Conservation (phyloP, 2,113 vertebrate genomes). For the Seriola aureovittata region DNA sequence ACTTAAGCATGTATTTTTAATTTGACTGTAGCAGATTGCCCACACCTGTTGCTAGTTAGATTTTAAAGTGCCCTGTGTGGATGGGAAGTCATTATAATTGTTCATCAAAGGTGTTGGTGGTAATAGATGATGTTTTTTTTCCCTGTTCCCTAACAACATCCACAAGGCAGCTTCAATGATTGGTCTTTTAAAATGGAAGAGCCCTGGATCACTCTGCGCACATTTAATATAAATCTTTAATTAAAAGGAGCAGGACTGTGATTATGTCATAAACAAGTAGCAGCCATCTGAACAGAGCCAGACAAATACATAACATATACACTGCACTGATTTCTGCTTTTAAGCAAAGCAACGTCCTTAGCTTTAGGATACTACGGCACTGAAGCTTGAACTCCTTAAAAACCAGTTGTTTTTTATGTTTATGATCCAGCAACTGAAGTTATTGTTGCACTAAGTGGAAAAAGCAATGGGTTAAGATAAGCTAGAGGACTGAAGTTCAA, state of each 20-base stretch:
- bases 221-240: constrained; percentile 58
- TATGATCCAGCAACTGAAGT: background rate
- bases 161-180: background rate
- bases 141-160: background rate
- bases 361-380: background rate
- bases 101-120: constrained; percentile 4
- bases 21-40: constrained; percentile 51
- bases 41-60: constrained; percentile 35
- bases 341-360: background rate
- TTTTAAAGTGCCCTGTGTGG: constrained; percentile 10
- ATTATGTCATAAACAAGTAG: constrained; percentile 41
- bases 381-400: background rate
- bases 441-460: background rate
- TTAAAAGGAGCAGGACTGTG: constrained; percentile 49
- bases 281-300: constrained; percentile 29
- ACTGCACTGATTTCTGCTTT: background rate
- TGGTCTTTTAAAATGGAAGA: background rate
- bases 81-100: constrained; percentile 14
- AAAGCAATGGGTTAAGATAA: background rate
- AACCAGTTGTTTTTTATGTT: background rate
- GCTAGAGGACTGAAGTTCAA: background rate
- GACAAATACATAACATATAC: background rate
- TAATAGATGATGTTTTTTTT: background rate
- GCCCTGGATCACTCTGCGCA: constrained; percentile 29
- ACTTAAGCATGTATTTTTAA: constrained; percentile 53